These are phyloP conservation scores for Sebastes dallii DNA, from an alignment of 2,797 vertebrate genomes.

Conservation along the genomic window DNA sequence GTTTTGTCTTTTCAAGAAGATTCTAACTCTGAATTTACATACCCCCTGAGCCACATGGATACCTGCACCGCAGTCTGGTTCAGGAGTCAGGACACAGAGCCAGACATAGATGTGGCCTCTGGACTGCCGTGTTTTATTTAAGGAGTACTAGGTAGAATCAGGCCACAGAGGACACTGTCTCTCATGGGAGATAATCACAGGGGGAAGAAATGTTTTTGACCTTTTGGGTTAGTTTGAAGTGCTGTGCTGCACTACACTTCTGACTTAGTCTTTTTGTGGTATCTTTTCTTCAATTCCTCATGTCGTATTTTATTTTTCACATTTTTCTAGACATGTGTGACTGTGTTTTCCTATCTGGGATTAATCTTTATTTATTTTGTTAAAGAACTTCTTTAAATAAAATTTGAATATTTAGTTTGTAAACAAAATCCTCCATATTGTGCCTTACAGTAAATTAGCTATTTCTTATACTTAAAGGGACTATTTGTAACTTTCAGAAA, in stretches of 20 bases:
- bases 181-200: background rate
- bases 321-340: background rate
- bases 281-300: background rate
- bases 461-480: background rate
- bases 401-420: background rate
- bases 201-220: background rate
- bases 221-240: background rate
- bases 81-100: constrained; percentile 10
- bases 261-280: background rate
- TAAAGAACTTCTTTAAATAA: background rate
- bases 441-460: background rate
- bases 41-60: background rate
- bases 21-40: constrained; percentile 5
- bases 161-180: background rate
- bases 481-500: too few relatives aligned
- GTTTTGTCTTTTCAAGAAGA: constrained; percentile 2
- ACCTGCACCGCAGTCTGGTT: background rate
- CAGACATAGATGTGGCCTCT: background rate
- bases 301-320: background rate
- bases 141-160: background rate
- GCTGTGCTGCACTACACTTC: background rate
- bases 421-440: background rate
- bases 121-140: constrained; percentile 8
- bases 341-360: constrained; percentile 3
- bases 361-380: background rate